phyloP scores from a whole-genome alignment of 1,140 invertebrate species.

The Lamellibrachia luymesi region DNA sequence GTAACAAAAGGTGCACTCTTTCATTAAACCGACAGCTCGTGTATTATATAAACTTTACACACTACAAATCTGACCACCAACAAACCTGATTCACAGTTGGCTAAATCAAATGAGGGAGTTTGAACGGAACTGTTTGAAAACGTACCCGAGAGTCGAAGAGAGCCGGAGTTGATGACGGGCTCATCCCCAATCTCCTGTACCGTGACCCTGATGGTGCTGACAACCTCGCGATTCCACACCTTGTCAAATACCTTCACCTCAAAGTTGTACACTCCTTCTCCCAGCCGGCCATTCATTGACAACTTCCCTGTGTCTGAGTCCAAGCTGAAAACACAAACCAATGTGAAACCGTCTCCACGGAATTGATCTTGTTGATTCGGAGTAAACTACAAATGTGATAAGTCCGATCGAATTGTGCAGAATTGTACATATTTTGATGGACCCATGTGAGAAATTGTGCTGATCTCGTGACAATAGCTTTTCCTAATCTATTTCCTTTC shows the following conservation, averaged over 20 bases:
- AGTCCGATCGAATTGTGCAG: not conserved
- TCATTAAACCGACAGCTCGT: too few species aligned
- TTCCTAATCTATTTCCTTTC: too few species aligned
- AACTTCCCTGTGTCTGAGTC: constrained; percentile 93
- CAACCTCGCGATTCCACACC: constrained; percentile 76
- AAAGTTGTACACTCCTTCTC: constrained; percentile 80
- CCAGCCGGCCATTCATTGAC: constrained; percentile 86
- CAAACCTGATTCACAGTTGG: too few species aligned
- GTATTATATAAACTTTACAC: not conserved
- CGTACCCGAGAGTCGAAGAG: constrained; percentile 77
- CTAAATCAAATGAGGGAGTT: not conserved
- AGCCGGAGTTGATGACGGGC: constrained; percentile 92
- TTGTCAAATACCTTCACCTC: constrained; percentile 92
- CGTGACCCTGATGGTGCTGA: constrained; percentile 87
- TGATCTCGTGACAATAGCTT: too few species aligned
- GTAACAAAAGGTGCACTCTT: too few species aligned
- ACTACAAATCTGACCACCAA: too few species aligned
- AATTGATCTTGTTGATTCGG: not conserved
- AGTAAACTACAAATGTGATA: not conserved
- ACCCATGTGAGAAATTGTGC: too few species aligned
- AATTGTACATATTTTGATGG: not conserved
- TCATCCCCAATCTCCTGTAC: constrained; percentile 93
- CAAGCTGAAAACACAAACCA: constrained; percentile 66
- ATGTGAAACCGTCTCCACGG: not conserved
- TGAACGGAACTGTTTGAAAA: not conserved